Base-by-base conservation (phyloP, 2,113 vertebrate genomes). In the Percina caprodes region DNA sequence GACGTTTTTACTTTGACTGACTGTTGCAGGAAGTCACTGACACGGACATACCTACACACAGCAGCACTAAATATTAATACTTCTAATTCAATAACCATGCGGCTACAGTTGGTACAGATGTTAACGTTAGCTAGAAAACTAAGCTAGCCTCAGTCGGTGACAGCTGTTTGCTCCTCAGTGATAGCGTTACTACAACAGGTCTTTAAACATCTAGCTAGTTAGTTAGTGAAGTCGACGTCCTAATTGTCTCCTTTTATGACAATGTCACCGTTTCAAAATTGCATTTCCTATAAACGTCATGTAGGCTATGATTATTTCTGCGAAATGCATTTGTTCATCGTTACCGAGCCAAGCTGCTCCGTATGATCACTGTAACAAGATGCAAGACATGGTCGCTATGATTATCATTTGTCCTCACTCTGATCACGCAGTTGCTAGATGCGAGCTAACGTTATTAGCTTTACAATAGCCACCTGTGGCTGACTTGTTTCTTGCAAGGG, bases 401-500 rank as follows among this genome's bases (percentile, higher is more conserved):
- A 52, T 72, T 35, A 12, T 78, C 48, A 52, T 18, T 67, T 86
- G 72, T 84, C 85, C 60, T 82, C 82, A 56, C 65, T 82, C n/a
- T 15, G 18, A 59, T 54, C 61, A 45, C 54, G 82, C 83, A 75
- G 77, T 52, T 80, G 77, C 35, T 76, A 24, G 19, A 13, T 84
- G 87, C 74, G 73, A 73, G 67, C 63, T 35, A 9, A 70, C 49
- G 14, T 23, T 75, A 74, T 21, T 75, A 76, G 75, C 65, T 23
- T 2, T 23, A 52, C 51, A 45, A 39, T 33, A 69, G 68, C 48
- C 93, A 95, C 93, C 95, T 94, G 95, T 94, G 90, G 94, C 90
- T 86, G 74, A 89, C 88, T 88, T 92, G 85, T 30, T 21, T 81
- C 69, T 39, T 26, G 63, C 56, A 18, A 15, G 48, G 63, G 85